These are phyloP conservation scores for Pseudomyrmex flavicornis DNA, from an alignment of 1,140 invertebrate genomes.

Conservation along the genomic window DNA sequence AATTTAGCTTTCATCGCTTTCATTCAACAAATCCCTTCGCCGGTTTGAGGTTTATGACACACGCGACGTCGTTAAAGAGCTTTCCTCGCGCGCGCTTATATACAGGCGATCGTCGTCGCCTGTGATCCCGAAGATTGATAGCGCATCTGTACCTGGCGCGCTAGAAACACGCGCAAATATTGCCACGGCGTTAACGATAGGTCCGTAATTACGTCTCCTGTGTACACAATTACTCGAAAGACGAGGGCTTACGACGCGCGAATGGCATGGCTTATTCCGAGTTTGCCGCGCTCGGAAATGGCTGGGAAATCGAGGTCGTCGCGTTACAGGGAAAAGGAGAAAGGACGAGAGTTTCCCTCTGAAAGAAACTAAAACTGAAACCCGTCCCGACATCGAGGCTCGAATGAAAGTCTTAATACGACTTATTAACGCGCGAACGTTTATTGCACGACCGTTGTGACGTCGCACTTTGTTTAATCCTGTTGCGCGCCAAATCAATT, in stretches of 20 bases:
- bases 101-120: constrained; percentile 20
- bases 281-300: constrained; percentile 1
- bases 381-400: too few relatives aligned
- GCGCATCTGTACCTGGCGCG: constrained; percentile 52
- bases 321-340: neutral
- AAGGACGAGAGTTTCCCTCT: neutral
- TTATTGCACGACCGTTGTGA: too few relatives aligned
- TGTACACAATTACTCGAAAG: constrained; percentile 52
- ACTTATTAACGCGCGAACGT: too few relatives aligned
- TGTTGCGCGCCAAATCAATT: too few relatives aligned
- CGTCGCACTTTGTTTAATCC: too few relatives aligned
- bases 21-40: too few relatives aligned
- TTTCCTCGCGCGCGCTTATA: constrained; percentile 58
- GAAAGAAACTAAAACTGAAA: neutral
- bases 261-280: constrained; percentile 4
- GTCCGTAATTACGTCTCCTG: constrained; percentile 62
- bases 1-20: too few relatives aligned
- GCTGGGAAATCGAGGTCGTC: neutral
- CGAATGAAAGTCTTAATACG: too few relatives aligned
- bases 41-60: constrained; percentile 49
- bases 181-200: constrained; percentile 65
- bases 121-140: constrained; percentile 76
- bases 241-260: neutral
- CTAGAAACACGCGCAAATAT: constrained; percentile 77
- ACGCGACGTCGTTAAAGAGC: constrained; percentile 43